phyloP scores from a whole-genome alignment of 2,888 invertebrate genomes.

The Chymomyza fuscimana region DNA sequence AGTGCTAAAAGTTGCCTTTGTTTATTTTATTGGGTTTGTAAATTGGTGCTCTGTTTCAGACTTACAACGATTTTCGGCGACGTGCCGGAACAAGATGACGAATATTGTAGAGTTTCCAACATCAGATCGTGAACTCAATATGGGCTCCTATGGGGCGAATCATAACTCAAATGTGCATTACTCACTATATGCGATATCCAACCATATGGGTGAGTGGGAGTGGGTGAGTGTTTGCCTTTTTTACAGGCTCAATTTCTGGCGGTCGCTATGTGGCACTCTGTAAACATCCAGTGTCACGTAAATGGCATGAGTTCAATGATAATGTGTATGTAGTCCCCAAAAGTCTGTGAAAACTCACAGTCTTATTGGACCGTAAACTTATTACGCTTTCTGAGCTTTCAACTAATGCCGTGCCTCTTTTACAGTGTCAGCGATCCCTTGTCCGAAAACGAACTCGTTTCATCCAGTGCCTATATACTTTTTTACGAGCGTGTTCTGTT shows the following conservation, averaged over 20 bases:
- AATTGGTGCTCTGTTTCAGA: slow-evolving; percentile 79
- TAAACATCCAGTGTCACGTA: slow-evolving; percentile 91
- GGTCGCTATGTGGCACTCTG: slow-evolving; percentile 98
- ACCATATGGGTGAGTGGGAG: slow-evolving; percentile 86
- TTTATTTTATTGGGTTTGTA: not conserved
- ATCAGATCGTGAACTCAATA: slow-evolving; percentile 85
- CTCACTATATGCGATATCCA: slow-evolving; percentile 94
- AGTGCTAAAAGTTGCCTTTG: slow-evolving; percentile 41
- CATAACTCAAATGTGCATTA: slow-evolving; percentile 82
- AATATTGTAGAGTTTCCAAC: slow-evolving; percentile 94
- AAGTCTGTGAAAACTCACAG: not conserved
- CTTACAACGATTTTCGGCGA: slow-evolving; percentile 92
- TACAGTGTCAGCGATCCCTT: slow-evolving; percentile 78
- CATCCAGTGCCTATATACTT: slow-evolving; percentile 94
- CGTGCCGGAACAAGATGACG: slow-evolving; percentile 92
- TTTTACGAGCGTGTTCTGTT: slow-evolving; percentile 88
- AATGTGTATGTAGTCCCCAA: slow-evolving; percentile 84
- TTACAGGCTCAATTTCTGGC: slow-evolving; percentile 90
- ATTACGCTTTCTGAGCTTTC: not conserved
- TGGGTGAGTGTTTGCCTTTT: not conserved
- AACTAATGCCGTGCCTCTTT: slow-evolving; percentile 9
- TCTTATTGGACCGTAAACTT: not conserved
- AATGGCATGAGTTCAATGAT: slow-evolving; percentile 97
- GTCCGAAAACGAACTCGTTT: slow-evolving; percentile 83
- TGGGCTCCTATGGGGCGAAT: slow-evolving; percentile 83